Percentiles rank a stretch among this genome's conserved stretches.
phyloP scores from a whole-genome alignment of 2,888 invertebrate genomes.

The Drosophila phalerata region DNA sequence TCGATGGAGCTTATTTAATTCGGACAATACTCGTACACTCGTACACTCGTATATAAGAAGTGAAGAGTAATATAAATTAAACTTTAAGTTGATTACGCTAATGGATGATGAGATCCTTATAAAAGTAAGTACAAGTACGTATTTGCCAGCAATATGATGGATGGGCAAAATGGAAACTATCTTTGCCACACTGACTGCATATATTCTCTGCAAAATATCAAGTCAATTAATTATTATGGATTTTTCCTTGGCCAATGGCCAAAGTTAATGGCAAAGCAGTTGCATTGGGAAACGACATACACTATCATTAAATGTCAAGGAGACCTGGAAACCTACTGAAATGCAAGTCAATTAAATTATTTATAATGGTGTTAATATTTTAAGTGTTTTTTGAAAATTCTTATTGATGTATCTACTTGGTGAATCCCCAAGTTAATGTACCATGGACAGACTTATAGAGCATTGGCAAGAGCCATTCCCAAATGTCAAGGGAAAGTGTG shows the following conservation, averaged over 20 bases:
- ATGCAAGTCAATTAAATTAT: too few species aligned
- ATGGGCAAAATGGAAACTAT: not conserved
- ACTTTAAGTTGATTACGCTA: slow-evolving; percentile 32
- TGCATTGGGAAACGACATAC: not conserved
- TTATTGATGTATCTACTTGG: not conserved
- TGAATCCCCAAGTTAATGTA: slow-evolving; percentile 1
- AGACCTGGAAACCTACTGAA: too few species aligned
- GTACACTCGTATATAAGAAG: too few species aligned
- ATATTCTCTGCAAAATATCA: not conserved
- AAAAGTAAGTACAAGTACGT: not conserved
- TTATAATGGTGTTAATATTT: not conserved
- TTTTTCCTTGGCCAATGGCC: not conserved
- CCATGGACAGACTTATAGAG: not conserved
- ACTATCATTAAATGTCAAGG: not conserved
- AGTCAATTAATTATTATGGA: slow-evolving; percentile 2
- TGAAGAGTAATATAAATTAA: slow-evolving; percentile 43
- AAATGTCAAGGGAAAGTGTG: slow-evolving; percentile 28
- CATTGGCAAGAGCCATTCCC: not conserved
- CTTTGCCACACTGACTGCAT: not conserved
- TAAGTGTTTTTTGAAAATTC: not conserved
- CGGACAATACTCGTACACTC: slow-evolving; percentile 22
- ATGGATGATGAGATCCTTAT: slow-evolving; percentile 6
- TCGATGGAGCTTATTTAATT: slow-evolving; percentile 54
- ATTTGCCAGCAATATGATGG: slow-evolving; percentile 15
- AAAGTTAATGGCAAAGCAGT: not conserved